Percentiles rank a stretch among this genome's conserved stretches.
Evolutionary conservation across 2,888 invertebrate species (phyloP).

Genomic region (Nebria brevicollis): DNA sequence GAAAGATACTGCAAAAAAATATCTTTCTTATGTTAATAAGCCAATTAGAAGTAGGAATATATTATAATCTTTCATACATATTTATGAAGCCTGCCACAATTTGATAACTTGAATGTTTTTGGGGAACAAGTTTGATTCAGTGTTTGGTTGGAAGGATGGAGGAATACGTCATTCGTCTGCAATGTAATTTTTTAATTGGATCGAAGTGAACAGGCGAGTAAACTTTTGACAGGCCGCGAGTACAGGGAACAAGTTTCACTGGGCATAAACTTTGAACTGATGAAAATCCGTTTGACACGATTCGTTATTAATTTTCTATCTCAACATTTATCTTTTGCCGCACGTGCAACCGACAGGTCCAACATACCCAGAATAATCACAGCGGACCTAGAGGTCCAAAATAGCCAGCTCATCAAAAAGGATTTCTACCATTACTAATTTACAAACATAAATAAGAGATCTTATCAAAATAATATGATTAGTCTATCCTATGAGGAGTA

Average conservation of each 20-base stretch:
- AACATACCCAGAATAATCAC: slow-evolving; percentile 29
- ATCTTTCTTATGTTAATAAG: slow-evolving; percentile 35
- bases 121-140: background rate
- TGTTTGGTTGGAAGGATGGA: background rate
- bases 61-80: slow-evolving; percentile 40
- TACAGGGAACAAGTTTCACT: background rate
- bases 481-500: background rate
- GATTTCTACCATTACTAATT: too few species aligned
- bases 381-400: background rate
- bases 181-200: slow-evolving; percentile 33
- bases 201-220: background rate
- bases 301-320: slow-evolving; percentile 48
- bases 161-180: slow-evolving; percentile 1
- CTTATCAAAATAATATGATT: background rate
- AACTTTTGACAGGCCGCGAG: slow-evolving; percentile 35
- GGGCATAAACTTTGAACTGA: slow-evolving; percentile 36
- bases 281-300: slow-evolving; percentile 47
- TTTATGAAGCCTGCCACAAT: slow-evolving; percentile 26
- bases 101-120: background rate
- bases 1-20: slow-evolving; percentile 22
- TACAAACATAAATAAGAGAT: background rate
- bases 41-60: slow-evolving; percentile 35
- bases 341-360: slow-evolving; percentile 42
- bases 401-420: background rate
- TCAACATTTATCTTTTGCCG: slow-evolving; percentile 43